Percentiles rank a stretch among this genome's conserved stretches.
Evolutionary conservation across 2,113 vertebrate genomes (phyloP).

Genomic region (Cacatua alba): DNA sequence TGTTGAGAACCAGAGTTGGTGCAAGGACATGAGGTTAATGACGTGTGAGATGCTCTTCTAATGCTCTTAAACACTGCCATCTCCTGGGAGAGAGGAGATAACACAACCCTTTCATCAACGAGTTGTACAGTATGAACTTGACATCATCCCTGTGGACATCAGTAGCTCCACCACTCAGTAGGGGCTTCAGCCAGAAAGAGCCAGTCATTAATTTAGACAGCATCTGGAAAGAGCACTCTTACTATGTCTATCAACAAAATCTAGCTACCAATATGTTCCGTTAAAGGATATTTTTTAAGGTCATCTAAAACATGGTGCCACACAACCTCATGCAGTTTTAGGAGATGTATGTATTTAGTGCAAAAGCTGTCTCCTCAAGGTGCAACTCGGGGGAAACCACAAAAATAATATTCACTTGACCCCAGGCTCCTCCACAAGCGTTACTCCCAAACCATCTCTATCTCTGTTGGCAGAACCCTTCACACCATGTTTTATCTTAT

Average conservation of each 20-base stretch:
- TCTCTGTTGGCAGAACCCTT: conserved; percentile 67
- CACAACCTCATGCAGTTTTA: background rate
- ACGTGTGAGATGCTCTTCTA: background rate
- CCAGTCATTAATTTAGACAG: background rate
- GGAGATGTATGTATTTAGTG: background rate
- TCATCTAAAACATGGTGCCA: background rate
- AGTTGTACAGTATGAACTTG: background rate
- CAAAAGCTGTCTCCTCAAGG: background rate
- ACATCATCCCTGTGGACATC: background rate
- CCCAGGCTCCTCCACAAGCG: background rate
- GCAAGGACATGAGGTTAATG: background rate
- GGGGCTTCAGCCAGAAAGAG: background rate
- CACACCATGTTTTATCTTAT: conserved; percentile 71
- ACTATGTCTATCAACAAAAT: accelerated
- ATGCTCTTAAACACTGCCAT: conserved; percentile 67
- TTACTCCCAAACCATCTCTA: background rate
- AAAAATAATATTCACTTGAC: conserved; percentile 50
- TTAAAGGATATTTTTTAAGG: background rate
- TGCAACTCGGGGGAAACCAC: background rate
- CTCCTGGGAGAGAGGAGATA: conserved; percentile 46
- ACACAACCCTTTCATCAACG: background rate
- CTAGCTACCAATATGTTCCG: background rate
- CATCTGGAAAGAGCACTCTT: background rate
- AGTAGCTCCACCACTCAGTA: background rate
- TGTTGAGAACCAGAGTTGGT: background rate